A percentile compares a stretch with the other conserved stretches of the same genome.
Conservation (phyloP, 2,888 invertebrate genomes). For the Pseudanteris insignis region DNA sequence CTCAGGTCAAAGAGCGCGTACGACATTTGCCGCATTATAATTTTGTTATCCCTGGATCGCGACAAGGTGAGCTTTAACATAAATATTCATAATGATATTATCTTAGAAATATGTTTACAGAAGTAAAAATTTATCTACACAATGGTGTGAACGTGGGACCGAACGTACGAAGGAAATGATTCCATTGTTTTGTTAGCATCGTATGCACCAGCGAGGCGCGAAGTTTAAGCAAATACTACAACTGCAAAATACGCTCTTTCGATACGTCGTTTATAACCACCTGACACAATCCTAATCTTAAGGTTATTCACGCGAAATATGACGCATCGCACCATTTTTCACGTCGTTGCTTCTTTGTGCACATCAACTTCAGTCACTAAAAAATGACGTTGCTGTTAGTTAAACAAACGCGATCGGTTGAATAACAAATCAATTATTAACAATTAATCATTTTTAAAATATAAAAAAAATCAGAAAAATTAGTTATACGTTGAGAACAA, state of each 20-base stretch:
- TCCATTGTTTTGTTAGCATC: slow-evolving; percentile 19
- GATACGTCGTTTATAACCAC: slow-evolving; percentile 12
- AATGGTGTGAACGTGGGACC: slow-evolving; percentile 30
- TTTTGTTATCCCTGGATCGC: slow-evolving; percentile 16
- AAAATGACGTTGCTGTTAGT: slow-evolving; percentile 6
- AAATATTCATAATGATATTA: slow-evolving; percentile 34
- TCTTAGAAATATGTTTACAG: slow-evolving; percentile 30
- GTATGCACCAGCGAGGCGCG: background rate
- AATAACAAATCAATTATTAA: no score
- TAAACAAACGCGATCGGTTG: slow-evolving; percentile 30
- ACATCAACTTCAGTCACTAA: slow-evolving; percentile 11
- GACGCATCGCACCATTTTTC: slow-evolving; percentile 25
- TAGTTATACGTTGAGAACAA: no score
- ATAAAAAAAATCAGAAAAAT: no score
- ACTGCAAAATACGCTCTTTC: slow-evolving; percentile 1
- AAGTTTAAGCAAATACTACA: background rate
- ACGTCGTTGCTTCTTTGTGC: slow-evolving; percentile 6
- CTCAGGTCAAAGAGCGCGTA: background rate
- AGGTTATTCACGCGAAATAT: slow-evolving; percentile 23
- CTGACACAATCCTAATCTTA: slow-evolving; percentile 19
- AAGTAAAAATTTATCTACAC: slow-evolving; percentile 23
- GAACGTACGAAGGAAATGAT: slow-evolving; percentile 17
- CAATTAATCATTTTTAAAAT: no score
- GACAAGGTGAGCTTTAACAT: slow-evolving; percentile 14
- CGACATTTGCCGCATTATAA: slow-evolving; percentile 17